Evolutionary conservation across 2,888 invertebrate genomes (phyloP).

Genomic region (Salpingus planirostris): DNA sequence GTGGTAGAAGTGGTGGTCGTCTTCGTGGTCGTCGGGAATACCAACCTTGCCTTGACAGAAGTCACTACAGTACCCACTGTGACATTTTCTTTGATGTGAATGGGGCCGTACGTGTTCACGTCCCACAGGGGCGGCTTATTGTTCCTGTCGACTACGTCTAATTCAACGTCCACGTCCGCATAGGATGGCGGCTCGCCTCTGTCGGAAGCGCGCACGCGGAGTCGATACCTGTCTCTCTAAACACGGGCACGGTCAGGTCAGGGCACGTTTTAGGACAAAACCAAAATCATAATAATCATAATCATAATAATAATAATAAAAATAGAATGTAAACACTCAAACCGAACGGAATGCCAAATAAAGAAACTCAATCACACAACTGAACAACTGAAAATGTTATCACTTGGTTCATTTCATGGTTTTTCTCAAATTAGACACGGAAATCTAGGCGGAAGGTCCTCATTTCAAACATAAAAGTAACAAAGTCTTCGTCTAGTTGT

Average conservation of each 20-base stretch:
- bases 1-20: too few relatives aligned
- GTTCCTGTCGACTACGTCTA: slow-evolving; percentile 97
- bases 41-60: slow-evolving; percentile 97
- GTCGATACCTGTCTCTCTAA: slow-evolving; percentile 94
- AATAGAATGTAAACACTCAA: slow-evolving; percentile 38
- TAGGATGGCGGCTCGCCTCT: slow-evolving; percentile 84
- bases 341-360: slow-evolving; percentile 32
- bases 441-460: too few relatives aligned
- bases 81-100: slow-evolving; percentile 97
- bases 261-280: slow-evolving; percentile 53
- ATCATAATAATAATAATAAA: too few relatives aligned
- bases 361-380: slow-evolving; percentile 41
- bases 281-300: too few relatives aligned
- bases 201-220: slow-evolving; percentile 95
- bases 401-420: too few relatives aligned
- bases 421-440: too few relatives aligned
- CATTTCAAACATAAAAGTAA: too few relatives aligned
- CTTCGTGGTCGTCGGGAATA: slow-evolving; percentile 46
- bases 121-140: slow-evolving; percentile 98
- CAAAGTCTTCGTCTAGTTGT: too few relatives aligned
- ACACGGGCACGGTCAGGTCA: slow-evolving; percentile 61
- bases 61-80: slow-evolving; percentile 98
- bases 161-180: slow-evolving; percentile 94
- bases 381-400: slow-evolving; percentile 25
- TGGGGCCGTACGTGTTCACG: slow-evolving; percentile 91